Percentiles rank a stretch among this genome's conserved stretches.
phyloP scores from a whole-genome alignment of 2,797 vertebrate species.

The Mycteria americana region DNA sequence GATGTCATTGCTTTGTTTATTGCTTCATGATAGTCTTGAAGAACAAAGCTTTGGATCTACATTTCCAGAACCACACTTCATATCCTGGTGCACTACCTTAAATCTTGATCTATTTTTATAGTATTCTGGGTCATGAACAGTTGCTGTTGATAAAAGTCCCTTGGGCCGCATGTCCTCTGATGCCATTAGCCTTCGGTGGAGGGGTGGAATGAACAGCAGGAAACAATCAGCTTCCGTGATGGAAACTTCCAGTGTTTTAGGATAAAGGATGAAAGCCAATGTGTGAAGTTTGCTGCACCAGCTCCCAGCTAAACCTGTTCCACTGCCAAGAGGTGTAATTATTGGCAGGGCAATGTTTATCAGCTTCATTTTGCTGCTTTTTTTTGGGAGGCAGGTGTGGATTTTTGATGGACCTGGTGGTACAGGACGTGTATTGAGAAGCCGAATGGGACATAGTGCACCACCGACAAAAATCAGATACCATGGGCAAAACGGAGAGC shows the following conservation, averaged over 20 bases:
- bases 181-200: background rate
- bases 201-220: background rate
- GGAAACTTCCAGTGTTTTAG: background rate
- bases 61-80: background rate
- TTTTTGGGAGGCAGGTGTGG: conserved; percentile 83
- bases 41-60: background rate
- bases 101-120: background rate
- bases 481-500: conserved; percentile 87
- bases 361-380: background rate
- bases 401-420: conserved; percentile 93
- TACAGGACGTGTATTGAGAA: conserved; percentile 83
- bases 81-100: background rate
- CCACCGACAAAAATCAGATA: conserved; percentile 88
- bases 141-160: background rate
- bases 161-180: background rate
- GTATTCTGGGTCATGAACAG: background rate
- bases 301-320: background rate
- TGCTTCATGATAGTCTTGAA: background rate
- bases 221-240: background rate
- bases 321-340: background rate
- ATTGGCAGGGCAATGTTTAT: background rate
- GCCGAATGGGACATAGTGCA: conserved; percentile 89
- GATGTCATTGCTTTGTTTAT: background rate
- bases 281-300: background rate
- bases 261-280: background rate